Evolutionary conservation across 2,113 vertebrate genomes (phyloP), one percentile per base, ranked within the genome.

Genomic region (Hippopotamus amphibius): DNA sequence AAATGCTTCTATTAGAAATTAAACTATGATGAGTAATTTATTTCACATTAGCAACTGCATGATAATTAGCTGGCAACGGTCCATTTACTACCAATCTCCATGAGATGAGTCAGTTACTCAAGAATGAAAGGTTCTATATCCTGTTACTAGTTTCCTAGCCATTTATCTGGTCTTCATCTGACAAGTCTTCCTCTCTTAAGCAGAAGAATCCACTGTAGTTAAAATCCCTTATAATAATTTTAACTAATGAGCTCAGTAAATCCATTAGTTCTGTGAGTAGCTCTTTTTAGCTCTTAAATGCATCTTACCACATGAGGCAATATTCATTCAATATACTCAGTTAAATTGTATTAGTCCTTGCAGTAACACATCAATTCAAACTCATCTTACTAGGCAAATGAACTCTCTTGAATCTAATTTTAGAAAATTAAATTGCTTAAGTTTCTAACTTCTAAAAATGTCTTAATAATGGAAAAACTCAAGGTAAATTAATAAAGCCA

Each of bases 11-110:
- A 81, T 24, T 69, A 69, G 41, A 85, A 92, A 81, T 50, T 92
- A 24, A 80, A 74, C 65, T 88, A 57, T 65, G 41, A 77, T 76
- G 66, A 93, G 33, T 72, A 66, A 63, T 83, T 66, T 90, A 66
- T 43, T 95, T 83, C 41, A n/a, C 55, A 74, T 43, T 74, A 96
- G 48, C 83, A 95, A 84, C 13, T 33, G 8, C n/a, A 93, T 53
- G 72, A 77, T 90, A 93, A 91, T 88, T 93, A 91, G 63, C 66
- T n/a, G 77, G 90, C 66, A 83, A 88, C 2, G 91, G 57, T 95
- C 24, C n/a, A 88, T 76, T 93, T 37, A 81, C 59, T 85, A 80
- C 65, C 57, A 68, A 30, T 61, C 59, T 92, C n/a, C 50, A 41
- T 14, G 33, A 88, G 43, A 88, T 48, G 84, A 95, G 41, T 22